These are phyloP conservation scores for Acleris sparsana DNA, from an alignment of 2,888 invertebrate species.

Conservation along the genomic window DNA sequence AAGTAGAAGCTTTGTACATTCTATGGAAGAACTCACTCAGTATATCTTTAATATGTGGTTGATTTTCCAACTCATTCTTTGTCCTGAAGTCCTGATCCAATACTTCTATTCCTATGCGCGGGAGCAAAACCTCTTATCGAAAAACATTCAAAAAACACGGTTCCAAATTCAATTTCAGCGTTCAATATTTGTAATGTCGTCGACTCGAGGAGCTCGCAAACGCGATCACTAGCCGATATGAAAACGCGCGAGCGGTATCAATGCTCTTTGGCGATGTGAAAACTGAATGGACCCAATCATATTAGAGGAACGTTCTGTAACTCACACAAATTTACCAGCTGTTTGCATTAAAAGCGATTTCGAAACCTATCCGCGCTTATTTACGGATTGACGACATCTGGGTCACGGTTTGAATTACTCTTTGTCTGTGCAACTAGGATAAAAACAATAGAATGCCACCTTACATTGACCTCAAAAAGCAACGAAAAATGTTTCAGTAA, in stretches of 20 bases:
- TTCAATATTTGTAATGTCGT: conserved; percentile 60
- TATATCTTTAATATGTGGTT: not conserved
- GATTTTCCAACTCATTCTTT: conserved; percentile 1
- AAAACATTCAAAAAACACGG: conserved; percentile 52
- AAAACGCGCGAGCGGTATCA: conserved; percentile 57
- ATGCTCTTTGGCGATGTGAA: conserved; percentile 45
- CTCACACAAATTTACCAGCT: conserved; percentile 2
- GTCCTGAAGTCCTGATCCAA: conserved; percentile 8
- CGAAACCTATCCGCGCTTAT: conserved; percentile 4
- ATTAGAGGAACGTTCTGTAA: conserved; percentile 24
- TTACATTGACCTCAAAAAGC: conserved; percentile 1
- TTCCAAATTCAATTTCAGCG: conserved; percentile 61
- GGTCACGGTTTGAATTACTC: conserved; percentile 11
- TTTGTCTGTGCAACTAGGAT: conserved; percentile 1
- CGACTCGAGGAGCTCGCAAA: conserved; percentile 44
- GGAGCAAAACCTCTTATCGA: conserved; percentile 28
- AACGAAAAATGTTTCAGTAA: not conserved
- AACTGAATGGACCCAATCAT: conserved; percentile 33
- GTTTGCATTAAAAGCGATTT: conserved; percentile 11
- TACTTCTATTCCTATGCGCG: conserved; percentile 26
- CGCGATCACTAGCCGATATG: conserved; percentile 54
- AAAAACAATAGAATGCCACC: conserved; percentile 9
- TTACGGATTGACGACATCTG: conserved; percentile 18
- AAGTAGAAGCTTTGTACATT: no score
- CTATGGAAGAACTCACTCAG: no score